These are phyloP conservation scores for Gymnorhina tibicen DNA, from an alignment of 2,113 vertebrate genomes.

Conservation along the genomic window DNA sequence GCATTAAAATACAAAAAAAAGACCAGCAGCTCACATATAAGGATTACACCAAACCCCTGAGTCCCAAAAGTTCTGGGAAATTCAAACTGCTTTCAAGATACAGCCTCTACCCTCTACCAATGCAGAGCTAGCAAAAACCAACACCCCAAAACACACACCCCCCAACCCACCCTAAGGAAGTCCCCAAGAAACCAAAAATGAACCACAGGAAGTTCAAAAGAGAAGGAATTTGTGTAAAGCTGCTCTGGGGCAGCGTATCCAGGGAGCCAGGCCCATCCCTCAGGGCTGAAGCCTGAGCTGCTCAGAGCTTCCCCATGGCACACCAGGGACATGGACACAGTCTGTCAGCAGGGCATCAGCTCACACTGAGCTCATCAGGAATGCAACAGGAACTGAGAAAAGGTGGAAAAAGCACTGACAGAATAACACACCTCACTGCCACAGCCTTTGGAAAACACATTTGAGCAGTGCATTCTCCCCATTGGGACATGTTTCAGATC, in stretches of 20 bases:
- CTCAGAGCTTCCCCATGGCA: neutral
- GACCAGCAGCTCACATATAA: neutral
- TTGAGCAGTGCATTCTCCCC: neutral
- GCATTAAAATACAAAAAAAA: neutral
- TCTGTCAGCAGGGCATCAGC: neutral
- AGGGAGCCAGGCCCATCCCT: neutral
- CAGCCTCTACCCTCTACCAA: neutral
- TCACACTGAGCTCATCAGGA: neutral
- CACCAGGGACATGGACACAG: accelerated
- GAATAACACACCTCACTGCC: neutral
- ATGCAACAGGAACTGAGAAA: accelerated
- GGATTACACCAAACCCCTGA: neutral
- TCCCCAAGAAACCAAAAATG: neutral
- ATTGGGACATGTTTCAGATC: accelerated
- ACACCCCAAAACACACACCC: accelerated
- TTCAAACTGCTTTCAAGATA: neutral
- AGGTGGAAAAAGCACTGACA: neutral
- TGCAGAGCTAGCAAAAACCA: neutral
- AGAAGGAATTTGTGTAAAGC: neutral
- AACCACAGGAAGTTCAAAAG: neutral
- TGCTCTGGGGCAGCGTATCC: neutral
- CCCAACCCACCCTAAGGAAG: neutral
- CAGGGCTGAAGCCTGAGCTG: neutral
- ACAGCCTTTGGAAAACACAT: neutral
- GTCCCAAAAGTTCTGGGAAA: neutral